A percentile compares a stretch with the other conserved stretches of the same genome.
Conservation (phyloP, 2,113 vertebrate species). For the Lepisosteus oculatus region DNA sequence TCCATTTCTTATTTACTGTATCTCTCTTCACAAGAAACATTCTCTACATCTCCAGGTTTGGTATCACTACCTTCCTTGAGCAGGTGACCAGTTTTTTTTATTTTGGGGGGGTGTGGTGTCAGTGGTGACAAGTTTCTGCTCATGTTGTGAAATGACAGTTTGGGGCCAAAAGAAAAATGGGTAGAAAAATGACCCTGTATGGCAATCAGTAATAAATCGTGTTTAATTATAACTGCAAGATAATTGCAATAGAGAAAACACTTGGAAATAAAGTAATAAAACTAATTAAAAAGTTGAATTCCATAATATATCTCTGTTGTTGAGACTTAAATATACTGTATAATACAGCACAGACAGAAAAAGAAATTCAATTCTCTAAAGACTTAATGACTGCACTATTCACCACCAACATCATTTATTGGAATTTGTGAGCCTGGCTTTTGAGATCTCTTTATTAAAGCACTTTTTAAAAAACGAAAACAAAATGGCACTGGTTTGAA, state of each 20-base stretch:
- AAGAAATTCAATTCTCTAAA: not conserved
- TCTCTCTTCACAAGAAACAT: too few species aligned
- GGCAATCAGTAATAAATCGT: constrained; percentile 41
- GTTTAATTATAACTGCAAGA: constrained; percentile 43
- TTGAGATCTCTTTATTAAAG: not conserved
- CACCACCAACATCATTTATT: not conserved
- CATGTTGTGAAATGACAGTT: constrained; percentile 33
- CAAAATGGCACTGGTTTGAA: not conserved
- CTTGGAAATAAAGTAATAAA: not conserved
- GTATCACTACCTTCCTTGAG: too few species aligned
- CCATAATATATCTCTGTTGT: too few species aligned
- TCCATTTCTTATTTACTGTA: too few species aligned
- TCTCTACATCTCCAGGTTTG: too few species aligned
- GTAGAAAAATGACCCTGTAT: constrained; percentile 28
- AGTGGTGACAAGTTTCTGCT: constrained; percentile 29
- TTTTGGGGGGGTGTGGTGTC: not conserved
- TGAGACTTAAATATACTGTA: too few species aligned
- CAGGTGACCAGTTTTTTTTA: too few species aligned
- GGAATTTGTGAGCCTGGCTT: constrained; percentile 7
- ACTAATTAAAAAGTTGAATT: too few species aligned
- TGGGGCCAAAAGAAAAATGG: constrained; percentile 29
- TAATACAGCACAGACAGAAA: too few species aligned
- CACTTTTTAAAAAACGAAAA: not conserved
- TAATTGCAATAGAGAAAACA: constrained; percentile 38
- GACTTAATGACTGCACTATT: not conserved